Evolutionary conservation across 2,113 vertebrate genomes (phyloP).

Genomic region (Xiphophorus hellerii): DNA sequence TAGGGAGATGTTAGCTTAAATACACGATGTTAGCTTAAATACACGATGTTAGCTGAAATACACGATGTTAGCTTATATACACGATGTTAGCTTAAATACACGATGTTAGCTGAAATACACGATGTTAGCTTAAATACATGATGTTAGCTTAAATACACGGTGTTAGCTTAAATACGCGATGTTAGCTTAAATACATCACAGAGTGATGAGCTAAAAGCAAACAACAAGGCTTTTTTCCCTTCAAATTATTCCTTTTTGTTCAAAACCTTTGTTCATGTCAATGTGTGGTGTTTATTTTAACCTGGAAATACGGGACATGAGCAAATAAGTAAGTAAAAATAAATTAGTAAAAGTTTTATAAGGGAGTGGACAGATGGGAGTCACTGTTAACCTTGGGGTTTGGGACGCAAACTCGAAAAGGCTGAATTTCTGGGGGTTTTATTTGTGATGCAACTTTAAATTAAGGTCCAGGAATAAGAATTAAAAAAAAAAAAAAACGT

Average conservation of each 20-base stretch:
- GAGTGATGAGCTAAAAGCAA: no score
- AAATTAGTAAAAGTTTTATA: neutral
- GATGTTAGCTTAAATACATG: neutral
- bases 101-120: neutral
- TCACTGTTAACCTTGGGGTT: neutral
- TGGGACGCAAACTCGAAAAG: neutral
- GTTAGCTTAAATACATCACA: no score
- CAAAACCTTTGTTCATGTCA: no score
- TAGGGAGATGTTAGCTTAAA: neutral
- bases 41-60: neutral
- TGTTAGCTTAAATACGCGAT: neutral
- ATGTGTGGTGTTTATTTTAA: no score
- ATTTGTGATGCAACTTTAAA: no score
- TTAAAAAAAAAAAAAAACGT: no score
- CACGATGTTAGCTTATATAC: neutral
- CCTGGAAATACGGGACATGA: no score
- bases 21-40: neutral
- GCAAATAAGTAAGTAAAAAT: no score
- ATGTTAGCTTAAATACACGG: neutral
- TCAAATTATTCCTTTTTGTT: no score
- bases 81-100: neutral
- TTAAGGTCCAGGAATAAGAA: no score
- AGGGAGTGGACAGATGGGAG: neutral
- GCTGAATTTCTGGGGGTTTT: no score
- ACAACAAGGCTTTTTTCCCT: no score